phyloP scores from a whole-genome alignment of 2,888 invertebrate species.

The Smittia aterrima region DNA sequence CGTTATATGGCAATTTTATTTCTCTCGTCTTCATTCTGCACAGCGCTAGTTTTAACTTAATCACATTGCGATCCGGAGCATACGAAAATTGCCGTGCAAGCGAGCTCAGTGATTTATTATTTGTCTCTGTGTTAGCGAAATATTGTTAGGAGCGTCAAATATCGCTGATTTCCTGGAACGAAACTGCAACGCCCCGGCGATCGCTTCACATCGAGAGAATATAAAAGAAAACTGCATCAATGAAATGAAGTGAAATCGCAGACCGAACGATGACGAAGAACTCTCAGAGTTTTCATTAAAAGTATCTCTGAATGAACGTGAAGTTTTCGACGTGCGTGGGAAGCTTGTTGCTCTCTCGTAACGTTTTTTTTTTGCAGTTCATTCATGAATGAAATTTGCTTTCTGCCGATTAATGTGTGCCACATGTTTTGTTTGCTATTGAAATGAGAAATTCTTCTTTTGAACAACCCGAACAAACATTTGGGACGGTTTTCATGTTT shows the following conservation, averaged over 20 bases:
- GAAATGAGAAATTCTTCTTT: no score
- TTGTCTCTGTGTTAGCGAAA: not conserved
- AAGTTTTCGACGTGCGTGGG: constrained; percentile 26
- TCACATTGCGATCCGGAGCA: not conserved
- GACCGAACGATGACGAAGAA: no score
- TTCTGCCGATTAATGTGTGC: constrained; percentile 10
- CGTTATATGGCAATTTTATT: not conserved
- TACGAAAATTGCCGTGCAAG: not conserved
- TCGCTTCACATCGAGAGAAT: no score
- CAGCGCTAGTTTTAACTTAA: not conserved
- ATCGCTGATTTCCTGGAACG: constrained; percentile 17
- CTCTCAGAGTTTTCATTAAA: not conserved
- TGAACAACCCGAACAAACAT: no score
- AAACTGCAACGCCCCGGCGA: not conserved
- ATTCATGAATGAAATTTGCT: constrained; percentile 30
- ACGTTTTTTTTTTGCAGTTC: constrained; percentile 16
- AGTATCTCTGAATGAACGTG: constrained; percentile 31
- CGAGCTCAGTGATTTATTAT: not conserved
- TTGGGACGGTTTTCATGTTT: constrained; percentile 11
- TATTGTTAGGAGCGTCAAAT: constrained; percentile 27
- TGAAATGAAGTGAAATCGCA: no score
- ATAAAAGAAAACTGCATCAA: no score
- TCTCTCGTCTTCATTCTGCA: not conserved
- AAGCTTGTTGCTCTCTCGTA: not conserved
- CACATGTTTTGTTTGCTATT: not conserved